A percentile compares a stretch with the other conserved stretches of the same genome.
Evolutionary conservation across 2,888 invertebrate genomes (phyloP).

Genomic region (Rhabditoides inermis): DNA sequence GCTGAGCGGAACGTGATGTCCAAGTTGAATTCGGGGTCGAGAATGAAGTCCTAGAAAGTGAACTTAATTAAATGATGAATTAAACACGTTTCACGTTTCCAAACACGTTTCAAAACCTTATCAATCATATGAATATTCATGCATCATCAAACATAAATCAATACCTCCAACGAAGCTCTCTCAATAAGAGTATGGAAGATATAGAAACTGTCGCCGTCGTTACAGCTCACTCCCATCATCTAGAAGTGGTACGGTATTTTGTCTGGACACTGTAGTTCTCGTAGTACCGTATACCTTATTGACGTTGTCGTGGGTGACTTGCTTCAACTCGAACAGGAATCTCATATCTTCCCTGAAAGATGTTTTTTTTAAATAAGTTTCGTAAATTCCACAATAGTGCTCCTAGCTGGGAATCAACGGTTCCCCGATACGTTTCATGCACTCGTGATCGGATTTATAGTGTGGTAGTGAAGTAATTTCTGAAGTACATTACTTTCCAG

Average conservation of each 20-base stretch:
- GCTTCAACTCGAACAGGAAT: conserved; percentile 38
- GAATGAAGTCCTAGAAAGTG: conserved; percentile 35
- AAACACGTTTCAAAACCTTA: neutral
- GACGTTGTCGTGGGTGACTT: conserved; percentile 44
- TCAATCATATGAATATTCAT: neutral
- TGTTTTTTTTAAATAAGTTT: neutral
- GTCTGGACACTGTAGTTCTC: no score
- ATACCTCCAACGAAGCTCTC: conserved; percentile 38
- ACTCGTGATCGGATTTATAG: neutral
- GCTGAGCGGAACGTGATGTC: conserved; percentile 48
- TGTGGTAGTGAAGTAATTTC: neutral
- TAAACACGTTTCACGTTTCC: no score
- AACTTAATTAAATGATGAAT: no score
- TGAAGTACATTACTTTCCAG: no score
- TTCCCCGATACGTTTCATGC: neutral
- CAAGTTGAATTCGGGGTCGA: conserved; percentile 42
- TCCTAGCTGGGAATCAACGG: neutral
- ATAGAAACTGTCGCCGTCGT: conserved; percentile 37
- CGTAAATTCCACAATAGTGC: neutral
- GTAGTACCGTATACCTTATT: conserved; percentile 26
- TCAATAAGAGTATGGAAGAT: conserved; percentile 40
- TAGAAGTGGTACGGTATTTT: no score
- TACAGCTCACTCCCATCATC: conserved; percentile 39
- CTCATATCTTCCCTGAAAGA: conserved; percentile 24
- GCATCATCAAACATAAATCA: neutral